Percentiles rank a stretch among this genome's conserved stretches.
These are phyloP conservation scores for Myripristis murdjan DNA, from an alignment of 2,797 vertebrate species.

Conservation along the genomic window DNA sequence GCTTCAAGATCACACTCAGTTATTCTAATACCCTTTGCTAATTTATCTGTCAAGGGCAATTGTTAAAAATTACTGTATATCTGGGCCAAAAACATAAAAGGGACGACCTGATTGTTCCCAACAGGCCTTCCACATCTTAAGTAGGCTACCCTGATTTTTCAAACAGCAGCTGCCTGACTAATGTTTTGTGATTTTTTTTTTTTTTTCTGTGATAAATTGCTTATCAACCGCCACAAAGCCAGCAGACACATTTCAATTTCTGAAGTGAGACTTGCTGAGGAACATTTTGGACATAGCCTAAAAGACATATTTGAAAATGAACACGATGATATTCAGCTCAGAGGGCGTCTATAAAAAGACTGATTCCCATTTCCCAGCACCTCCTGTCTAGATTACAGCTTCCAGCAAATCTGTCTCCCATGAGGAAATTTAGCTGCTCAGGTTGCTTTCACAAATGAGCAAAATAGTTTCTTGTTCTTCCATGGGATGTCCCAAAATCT, in stretches of 20 bases:
- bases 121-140: slow-evolving; percentile 10
- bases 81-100: slow-evolving; percentile 49
- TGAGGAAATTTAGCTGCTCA: slow-evolving; percentile 51
- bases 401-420: slow-evolving; percentile 61
- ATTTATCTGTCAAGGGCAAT: not conserved
- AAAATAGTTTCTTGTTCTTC: slow-evolving; percentile 36
- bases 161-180: not conserved
- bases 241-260: slow-evolving; percentile 16
- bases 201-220: slow-evolving; percentile 34
- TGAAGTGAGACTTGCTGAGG: slow-evolving; percentile 14
- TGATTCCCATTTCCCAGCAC: slow-evolving; percentile 48
- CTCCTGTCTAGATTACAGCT: slow-evolving; percentile 57
- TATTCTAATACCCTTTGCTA: not conserved
- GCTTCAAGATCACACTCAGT: not conserved
- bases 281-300: slow-evolving; percentile 30
- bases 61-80: slow-evolving; percentile 26
- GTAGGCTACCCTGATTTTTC: slow-evolving; percentile 29
- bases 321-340: slow-evolving; percentile 25
- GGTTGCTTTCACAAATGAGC: slow-evolving; percentile 58
- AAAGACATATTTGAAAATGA: slow-evolving; percentile 39
- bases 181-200: slow-evolving; percentile 9
- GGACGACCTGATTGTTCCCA: slow-evolving; percentile 18
- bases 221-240: slow-evolving; percentile 27
- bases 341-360: slow-evolving; percentile 59
- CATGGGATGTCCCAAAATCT: slow-evolving; percentile 42